Conservation (phyloP, 1,140 invertebrate genomes). For the Pachyrhynchus sulphureomaculatus region DNA sequence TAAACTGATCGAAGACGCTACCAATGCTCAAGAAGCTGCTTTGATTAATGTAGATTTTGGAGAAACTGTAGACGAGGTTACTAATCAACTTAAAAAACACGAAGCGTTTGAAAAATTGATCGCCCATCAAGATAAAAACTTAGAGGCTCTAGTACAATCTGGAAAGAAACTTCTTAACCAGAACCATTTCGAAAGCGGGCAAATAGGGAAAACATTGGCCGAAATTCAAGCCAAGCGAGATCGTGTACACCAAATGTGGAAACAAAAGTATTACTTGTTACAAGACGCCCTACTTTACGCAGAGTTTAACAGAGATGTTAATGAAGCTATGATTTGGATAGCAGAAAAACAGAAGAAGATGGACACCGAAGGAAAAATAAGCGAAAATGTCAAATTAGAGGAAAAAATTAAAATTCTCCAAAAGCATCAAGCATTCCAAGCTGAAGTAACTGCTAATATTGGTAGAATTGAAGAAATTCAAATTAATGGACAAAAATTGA, state of each 20-base stretch:
- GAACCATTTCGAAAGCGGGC: constrained; percentile 91
- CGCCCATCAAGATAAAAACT: constrained; percentile 83
- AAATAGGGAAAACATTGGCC: constrained; percentile 72
- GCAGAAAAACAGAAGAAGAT: constrained; percentile 90
- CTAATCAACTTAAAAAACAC: constrained; percentile 84
- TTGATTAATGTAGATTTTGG: constrained; percentile 54
- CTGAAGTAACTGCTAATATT: constrained; percentile 88
- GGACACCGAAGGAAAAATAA: constrained; percentile 68
- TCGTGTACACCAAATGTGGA: constrained; percentile 69
- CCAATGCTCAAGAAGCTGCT: constrained; percentile 83
- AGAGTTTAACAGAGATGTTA: constrained; percentile 88
- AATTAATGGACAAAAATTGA: constrained; percentile 66
- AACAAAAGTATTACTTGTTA: constrained; percentile 63
- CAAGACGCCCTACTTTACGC: constrained; percentile 82
- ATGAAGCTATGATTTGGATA: constrained; percentile 89
- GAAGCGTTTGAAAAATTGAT: constrained; percentile 88
- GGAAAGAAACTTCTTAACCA: constrained; percentile 90
- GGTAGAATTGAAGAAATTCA: constrained; percentile 82
- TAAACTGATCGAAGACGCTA: constrained; percentile 88
- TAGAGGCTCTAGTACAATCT: constrained; percentile 72
- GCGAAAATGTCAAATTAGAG: constrained; percentile 74
- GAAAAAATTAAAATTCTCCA: constrained; percentile 95
- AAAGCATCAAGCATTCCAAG: constrained; percentile 97
- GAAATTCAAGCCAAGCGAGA: constrained; percentile 71
- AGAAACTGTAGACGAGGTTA: constrained; percentile 81